These are phyloP conservation scores for Pseudomyrmex flavicornis DNA, from an alignment of 1,140 invertebrate species.

Conservation along the genomic window DNA sequence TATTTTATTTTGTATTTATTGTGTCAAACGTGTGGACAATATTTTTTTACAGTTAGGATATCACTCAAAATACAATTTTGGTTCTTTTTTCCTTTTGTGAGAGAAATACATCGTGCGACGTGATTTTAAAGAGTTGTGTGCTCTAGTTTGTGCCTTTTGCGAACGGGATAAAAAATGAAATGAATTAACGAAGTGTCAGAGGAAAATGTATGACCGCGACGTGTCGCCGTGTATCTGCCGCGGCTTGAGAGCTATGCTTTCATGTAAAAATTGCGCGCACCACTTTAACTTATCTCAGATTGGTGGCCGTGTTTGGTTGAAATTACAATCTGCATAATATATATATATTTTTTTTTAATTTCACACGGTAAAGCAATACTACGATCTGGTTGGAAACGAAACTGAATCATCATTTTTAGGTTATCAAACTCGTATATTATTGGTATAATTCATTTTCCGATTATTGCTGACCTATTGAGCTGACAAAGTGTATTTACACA, in stretches of 20 bases:
- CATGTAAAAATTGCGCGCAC: slow-evolving; percentile 29
- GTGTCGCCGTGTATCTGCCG: slow-evolving; percentile 1
- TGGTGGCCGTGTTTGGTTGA: not conserved
- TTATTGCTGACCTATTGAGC: not conserved
- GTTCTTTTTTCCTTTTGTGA: not conserved
- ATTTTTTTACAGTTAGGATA: not conserved
- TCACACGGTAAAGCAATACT: not conserved
- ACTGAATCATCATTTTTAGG: not conserved
- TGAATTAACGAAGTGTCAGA: slow-evolving; percentile 22
- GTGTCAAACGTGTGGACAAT: not conserved
- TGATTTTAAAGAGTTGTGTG: slow-evolving; percentile 27
- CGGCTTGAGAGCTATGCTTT: not conserved
- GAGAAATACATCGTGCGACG: not conserved
- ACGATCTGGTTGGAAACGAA: not conserved
- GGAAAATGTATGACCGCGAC: slow-evolving; percentile 16
- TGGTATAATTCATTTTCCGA: not conserved
- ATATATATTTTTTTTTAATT: not conserved
- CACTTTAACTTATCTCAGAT: not conserved
- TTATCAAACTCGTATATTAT: slow-evolving; percentile 3
- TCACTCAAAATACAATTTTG: not conserved
- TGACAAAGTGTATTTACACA: slow-evolving; percentile 12
- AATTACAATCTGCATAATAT: slow-evolving; percentile 8
- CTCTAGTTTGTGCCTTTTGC: slow-evolving; percentile 13
- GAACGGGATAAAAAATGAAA: slow-evolving; percentile 36
- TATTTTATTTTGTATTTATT: not conserved